Percentiles rank a stretch among this genome's conserved stretches.
These are phyloP conservation scores for Laticauda laticaudata DNA, from an alignment of 2,113 vertebrate genomes.

Conservation along the genomic window DNA sequence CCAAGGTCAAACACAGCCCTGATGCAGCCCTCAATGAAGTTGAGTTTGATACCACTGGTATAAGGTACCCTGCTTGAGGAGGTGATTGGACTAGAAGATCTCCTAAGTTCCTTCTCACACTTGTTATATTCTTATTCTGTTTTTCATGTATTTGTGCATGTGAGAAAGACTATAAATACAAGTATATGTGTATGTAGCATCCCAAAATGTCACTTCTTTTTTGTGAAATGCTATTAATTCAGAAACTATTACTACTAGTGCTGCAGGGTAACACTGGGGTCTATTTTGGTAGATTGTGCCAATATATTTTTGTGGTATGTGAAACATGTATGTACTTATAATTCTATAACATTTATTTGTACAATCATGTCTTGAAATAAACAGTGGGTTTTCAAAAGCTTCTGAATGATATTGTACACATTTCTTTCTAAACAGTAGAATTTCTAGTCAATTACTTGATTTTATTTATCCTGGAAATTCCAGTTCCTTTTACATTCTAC, in stretches of 20 bases:
- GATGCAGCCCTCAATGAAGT: too few species aligned
- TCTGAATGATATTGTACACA: not conserved
- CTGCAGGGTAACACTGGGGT: not conserved
- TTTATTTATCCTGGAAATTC: not conserved
- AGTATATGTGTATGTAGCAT: not conserved
- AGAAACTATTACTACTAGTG: not conserved
- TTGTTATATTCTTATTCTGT: too few species aligned
- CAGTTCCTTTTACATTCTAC: not conserved
- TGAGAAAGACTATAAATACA: not conserved
- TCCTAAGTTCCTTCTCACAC: too few species aligned
- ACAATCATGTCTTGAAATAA: slow-evolving; percentile 10
- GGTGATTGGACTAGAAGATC: too few species aligned
- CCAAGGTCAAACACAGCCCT: too few species aligned
- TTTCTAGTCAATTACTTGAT: not conserved
- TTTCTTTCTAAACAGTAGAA: not conserved
- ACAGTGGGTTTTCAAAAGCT: not conserved
- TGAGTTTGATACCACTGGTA: too few species aligned
- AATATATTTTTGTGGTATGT: not conserved
- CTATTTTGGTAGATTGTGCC: not conserved
- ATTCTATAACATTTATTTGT: not conserved
- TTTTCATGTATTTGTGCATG: not conserved
- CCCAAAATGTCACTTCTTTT: not conserved
- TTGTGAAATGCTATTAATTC: not conserved
- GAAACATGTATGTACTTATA: not conserved
- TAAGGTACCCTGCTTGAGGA: too few species aligned